A percentile compares a stretch with the other conserved stretches of the same genome.
Evolutionary conservation across 2,888 invertebrate genomes (phyloP).

Genomic region (Watsonalla binaria): DNA sequence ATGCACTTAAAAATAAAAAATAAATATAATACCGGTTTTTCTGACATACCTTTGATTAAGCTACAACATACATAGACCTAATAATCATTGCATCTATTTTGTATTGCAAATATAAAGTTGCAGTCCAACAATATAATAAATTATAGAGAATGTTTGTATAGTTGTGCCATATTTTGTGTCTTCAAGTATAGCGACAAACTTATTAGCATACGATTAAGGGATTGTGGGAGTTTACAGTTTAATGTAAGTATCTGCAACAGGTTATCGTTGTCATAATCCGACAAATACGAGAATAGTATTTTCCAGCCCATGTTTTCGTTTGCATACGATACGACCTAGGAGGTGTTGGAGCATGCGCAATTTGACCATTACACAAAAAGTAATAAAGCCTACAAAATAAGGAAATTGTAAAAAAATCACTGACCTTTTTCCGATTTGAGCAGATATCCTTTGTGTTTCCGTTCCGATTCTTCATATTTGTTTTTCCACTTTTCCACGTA

Average conservation of each 20-base stretch:
- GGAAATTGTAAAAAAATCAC: slow-evolving; percentile 34
- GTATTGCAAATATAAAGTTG: too few species aligned
- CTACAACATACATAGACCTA: too few species aligned
- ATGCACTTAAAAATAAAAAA: too few species aligned
- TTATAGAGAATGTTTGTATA: too few species aligned
- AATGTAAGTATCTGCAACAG: slow-evolving; percentile 65
- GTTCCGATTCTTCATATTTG: slow-evolving; percentile 85
- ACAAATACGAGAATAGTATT: slow-evolving; percentile 71
- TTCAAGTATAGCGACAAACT: slow-evolving; percentile 16
- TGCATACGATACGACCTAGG: slow-evolving; percentile 60
- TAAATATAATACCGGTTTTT: too few species aligned
- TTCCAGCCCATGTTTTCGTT: slow-evolving; percentile 56
- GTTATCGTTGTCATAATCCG: slow-evolving; percentile 65
- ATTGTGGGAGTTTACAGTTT: slow-evolving; percentile 57
- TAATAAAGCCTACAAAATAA: slow-evolving; percentile 31
- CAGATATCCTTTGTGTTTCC: slow-evolving; percentile 81
- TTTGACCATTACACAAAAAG: slow-evolving; percentile 25
- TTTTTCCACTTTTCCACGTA: slow-evolving; percentile 82
- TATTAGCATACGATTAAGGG: slow-evolving; percentile 27
- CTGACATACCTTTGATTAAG: too few species aligned
- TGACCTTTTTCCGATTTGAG: slow-evolving; percentile 85
- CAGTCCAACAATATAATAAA: too few species aligned
- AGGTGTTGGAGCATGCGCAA: slow-evolving; percentile 62
- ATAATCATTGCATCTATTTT: too few species aligned
- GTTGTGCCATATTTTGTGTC: background rate